Conservation (phyloP, 2,888 invertebrate genomes). For the Drosophila macrospina region DNA sequence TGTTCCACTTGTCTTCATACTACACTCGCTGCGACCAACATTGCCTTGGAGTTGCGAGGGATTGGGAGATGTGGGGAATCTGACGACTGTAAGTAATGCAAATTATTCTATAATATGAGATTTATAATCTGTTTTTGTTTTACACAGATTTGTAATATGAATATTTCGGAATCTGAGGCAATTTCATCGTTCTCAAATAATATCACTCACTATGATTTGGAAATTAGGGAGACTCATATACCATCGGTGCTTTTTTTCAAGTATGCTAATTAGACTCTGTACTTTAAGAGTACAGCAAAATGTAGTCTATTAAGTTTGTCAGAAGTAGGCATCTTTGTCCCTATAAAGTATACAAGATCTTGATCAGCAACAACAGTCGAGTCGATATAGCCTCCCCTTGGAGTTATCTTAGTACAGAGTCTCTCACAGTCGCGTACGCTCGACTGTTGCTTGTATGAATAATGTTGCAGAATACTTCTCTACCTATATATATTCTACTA, state of each 20-base stretch:
- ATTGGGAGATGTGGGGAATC: conserved; percentile 1
- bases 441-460: no score
- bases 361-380: no score
- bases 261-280: no score
- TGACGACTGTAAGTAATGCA: conserved; percentile 42
- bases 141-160: conserved; percentile 52
- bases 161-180: background rate
- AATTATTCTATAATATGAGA: no score
- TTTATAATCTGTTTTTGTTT: background rate
- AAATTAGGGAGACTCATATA: conserved; percentile 38
- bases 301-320: no score
- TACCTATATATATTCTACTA: background rate
- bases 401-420: no score
- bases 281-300: no score
- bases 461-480: no score
- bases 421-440: no score
- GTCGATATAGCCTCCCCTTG: no score
- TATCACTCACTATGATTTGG: background rate
- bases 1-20: conserved; percentile 92
- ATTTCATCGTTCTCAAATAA: conserved; percentile 1
- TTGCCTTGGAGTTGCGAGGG: conserved; percentile 94
- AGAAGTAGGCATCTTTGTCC: no score
- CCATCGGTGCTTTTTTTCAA: conserved; percentile 75
- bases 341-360: no score
- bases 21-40: conserved; percentile 88